phyloP scores from a whole-genome alignment of 2,113 vertebrate species.

The Ictalurus punctatus region DNA sequence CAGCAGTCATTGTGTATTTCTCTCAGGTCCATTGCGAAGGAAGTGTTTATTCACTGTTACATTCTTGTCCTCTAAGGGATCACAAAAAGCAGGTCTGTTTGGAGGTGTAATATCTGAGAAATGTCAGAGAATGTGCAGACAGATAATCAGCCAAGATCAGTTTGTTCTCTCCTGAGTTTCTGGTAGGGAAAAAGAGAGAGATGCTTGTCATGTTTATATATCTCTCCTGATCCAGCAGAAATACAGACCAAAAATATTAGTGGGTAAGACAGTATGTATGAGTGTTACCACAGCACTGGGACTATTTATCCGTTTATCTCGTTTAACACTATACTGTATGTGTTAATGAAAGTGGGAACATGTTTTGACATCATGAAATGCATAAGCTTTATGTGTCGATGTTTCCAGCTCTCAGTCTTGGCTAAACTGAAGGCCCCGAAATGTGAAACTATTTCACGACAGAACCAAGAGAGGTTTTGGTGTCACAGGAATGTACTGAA shows the following conservation, averaged over 20 bases:
- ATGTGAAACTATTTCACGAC: slow-evolving; percentile 27
- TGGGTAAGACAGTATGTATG: not conserved
- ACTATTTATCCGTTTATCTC: not conserved
- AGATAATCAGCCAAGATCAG: slow-evolving; percentile 38
- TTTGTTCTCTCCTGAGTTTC: slow-evolving; percentile 6
- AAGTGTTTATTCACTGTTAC: slow-evolving; percentile 46
- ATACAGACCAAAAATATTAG: slow-evolving; percentile 8
- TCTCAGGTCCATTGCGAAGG: slow-evolving; percentile 33
- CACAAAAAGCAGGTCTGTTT: slow-evolving; percentile 45
- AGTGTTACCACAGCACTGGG: not conserved
- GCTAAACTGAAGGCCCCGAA: slow-evolving; percentile 11
- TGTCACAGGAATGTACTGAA: slow-evolving; percentile 1
- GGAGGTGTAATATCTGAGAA: slow-evolving; percentile 32
- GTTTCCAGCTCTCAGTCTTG: not conserved
- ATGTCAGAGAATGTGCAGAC: slow-evolving; percentile 31
- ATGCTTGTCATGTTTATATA: not conserved
- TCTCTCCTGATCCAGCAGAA: slow-evolving; percentile 4
- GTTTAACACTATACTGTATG: not conserved
- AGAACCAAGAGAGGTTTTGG: slow-evolving; percentile 7
- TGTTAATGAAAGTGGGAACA: not conserved
- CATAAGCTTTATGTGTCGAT: not conserved
- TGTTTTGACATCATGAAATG: not conserved
- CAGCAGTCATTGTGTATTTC: slow-evolving; percentile 51
- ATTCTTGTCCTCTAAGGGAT: slow-evolving; percentile 48
- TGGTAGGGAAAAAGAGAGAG: not conserved